A percentile compares a stretch with the other conserved stretches of the same genome.
phyloP scores from a whole-genome alignment of 2,113 vertebrate genomes.

The Tamias sibiricus region DNA sequence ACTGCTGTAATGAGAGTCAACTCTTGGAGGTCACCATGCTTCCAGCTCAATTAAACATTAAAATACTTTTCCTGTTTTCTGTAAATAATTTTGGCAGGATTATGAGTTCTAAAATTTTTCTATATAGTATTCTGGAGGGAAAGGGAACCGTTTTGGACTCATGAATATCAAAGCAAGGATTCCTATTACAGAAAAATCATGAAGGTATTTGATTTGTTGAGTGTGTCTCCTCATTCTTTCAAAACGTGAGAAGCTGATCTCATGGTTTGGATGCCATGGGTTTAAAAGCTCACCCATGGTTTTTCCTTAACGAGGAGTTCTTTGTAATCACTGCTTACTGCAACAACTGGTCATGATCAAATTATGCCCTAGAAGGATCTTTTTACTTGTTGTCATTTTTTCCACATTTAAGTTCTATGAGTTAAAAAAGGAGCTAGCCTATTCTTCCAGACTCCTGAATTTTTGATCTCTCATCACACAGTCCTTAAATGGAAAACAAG shows the following conservation, averaged over 20 bases:
- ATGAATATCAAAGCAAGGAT: conserved; percentile 27
- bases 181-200: conserved; percentile 55
- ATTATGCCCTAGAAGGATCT: conserved; percentile 72
- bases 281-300: conserved; percentile 60
- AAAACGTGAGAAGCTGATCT: conserved; percentile 50
- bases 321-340: conserved; percentile 63
- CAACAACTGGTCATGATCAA: conserved; percentile 68
- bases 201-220: conserved; percentile 34
- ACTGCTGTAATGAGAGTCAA: conserved; percentile 52
- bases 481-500: conserved; percentile 37
- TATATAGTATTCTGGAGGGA: conserved; percentile 30
- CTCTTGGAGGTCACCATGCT: conserved; percentile 25
- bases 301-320: conserved; percentile 61
- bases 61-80: conserved; percentile 28
- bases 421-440: neutral
- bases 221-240: neutral
- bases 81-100: conserved; percentile 43
- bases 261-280: conserved; percentile 27
- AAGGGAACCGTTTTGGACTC: neutral
- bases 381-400: conserved; percentile 70
- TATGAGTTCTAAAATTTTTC: conserved; percentile 48
- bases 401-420: conserved; percentile 63
- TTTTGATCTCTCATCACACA: neutral
- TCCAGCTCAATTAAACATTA: conserved; percentile 53
- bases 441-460: neutral